Evolutionary conservation across 2,888 invertebrate species (phyloP), one percentile per base, ranked within the genome.

Genomic region (Lochmaea crataegi): DNA sequence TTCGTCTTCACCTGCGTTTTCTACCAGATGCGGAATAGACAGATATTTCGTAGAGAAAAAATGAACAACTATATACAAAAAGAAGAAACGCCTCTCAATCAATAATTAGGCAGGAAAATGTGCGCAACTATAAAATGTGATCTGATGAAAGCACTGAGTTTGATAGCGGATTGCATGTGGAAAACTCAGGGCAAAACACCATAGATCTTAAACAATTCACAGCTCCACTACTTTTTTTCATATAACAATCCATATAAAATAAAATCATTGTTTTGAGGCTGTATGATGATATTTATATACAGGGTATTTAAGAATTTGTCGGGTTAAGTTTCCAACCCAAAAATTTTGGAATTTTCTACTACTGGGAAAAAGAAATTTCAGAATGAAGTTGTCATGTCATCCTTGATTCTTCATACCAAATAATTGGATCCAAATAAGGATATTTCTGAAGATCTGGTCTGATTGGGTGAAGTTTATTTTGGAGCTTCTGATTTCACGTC

Each of bases 71-170:
- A 53, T 53, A 53, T 53, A 65, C 7, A 4, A 5, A 76, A 68
- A 69, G 81, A 81, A 73, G 74, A 76, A 69, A 72, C 78, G 26
- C 81, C 81, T 18, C 75, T 80, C 2, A 81, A 76, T 41, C 73
- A 71, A 11, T 71, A 65, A 71, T 32, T 16, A 14, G 7, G 16
- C n/a, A 32, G 4, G 14, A 32, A 38, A n/a, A 38, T 32, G 32
- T 63, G 22, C 7, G 10, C 32, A 63, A 26, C 38, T 64, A n/a
- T 38, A 6, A 9, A 60, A 14, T 60, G 60, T 60, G 60, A 38
- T 56, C 12, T 14, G n/a, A n/a, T n/a, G n/a, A n/a, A n/a, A 32
- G 32, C 9, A 38, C 32, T 38, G 9, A 38, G 32, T 38, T 38
- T 38, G 7, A 7, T 7, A 38, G 32, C 9, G 9, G 9, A 38